Evolutionary conservation across 2,113 vertebrate genomes (phyloP), one percentile per base, ranked within the genome.

Genomic region (Rhynchomys soricoides): DNA sequence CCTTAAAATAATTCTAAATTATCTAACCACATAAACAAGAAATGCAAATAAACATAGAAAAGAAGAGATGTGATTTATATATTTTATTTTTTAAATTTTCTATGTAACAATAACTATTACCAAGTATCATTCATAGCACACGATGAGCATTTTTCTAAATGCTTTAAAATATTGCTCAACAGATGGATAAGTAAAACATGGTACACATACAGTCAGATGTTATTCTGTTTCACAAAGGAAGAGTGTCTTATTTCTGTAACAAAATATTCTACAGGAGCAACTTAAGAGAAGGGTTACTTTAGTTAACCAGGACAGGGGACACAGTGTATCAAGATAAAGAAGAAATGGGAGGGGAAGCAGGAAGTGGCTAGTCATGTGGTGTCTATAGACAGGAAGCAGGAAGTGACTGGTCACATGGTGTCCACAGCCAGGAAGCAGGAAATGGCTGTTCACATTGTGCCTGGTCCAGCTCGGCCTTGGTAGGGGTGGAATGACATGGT

Each of bases 21-120:
- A 62, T 62, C 74, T 73, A 94, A 95, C 73, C 16, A 86, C 57
- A 82, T 90, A 74, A 86, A 45, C 29, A 87, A 96, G 57, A 94
- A 83, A 90, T 71, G 0, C 37, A 82, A 82, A 70, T 16, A 88
- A 64, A 37, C 22, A 45, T 52, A 43, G 3, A 90, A 37, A 50
- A 21, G 64, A 68, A 85, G 64, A 19, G 64, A n/a, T 17, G 74
- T 29, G 86, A 86, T 48, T 7, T 1, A 50, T 90, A 19, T 77
- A 21, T 31, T 82, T 83, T 86, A 73, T 55, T 73, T 40, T 89
- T 37, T 48, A 5, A 19, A 31, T 59, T 77, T 77, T 62, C 31
- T 48, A 31, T 62, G 5, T 19, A 77, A 74, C 5, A 85, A 52
- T 66, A 73, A 74, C 26, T 79, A 52, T n/a, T 86, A 8, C 12